Evolutionary conservation across 2,888 invertebrate species (phyloP), one percentile per base, ranked within the genome.

Genomic region (Buathra laborator): DNA sequence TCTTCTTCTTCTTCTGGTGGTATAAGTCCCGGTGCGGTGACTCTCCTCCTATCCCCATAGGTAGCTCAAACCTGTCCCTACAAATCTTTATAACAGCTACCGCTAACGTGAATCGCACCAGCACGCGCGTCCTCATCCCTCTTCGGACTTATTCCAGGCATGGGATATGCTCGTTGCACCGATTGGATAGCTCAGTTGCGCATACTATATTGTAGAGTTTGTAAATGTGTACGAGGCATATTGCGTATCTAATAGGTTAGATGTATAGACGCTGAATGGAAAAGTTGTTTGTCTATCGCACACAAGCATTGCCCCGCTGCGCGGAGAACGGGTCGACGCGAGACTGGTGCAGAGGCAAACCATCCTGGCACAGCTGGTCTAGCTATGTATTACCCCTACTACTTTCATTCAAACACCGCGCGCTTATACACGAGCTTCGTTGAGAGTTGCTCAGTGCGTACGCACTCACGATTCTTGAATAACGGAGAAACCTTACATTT

Each of bases 11-110:
- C 68, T 43, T 51, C 59, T 75, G 75, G 64, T 70, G 71, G 59
- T 62, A n/a, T 62, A 74, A 82, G 81, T 81, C 81, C 81, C 84
- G 84, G 77, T 81, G 74, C 78, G 53, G 70, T 44, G 53, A 56
- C 59, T 81, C 72, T 71, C 75, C 59, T 56, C 71, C 44, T 72
- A 59, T 48, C 37, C 12, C 80, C 29, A 71, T 37, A 70, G 88
- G 89, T 86, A 88, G 88, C 81, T 86, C 86, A 86, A 86, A 91
- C 91, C 91, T 90, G 91, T 91, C 91, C 90, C 91, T 90, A 91
- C 92, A 91, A 91, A 91, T 91, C 91, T 91, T 89, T 87, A 86
- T 87, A 89, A 90, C 88, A 80, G 87, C 88, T 90, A 86, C 86
- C 62, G 80, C 80, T 84, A 85, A 81, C 81, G 78, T 74, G 79